Evolutionary conservation across 2,888 invertebrate genomes (phyloP).

Genomic region (Hirtodrosophila histrioides): DNA sequence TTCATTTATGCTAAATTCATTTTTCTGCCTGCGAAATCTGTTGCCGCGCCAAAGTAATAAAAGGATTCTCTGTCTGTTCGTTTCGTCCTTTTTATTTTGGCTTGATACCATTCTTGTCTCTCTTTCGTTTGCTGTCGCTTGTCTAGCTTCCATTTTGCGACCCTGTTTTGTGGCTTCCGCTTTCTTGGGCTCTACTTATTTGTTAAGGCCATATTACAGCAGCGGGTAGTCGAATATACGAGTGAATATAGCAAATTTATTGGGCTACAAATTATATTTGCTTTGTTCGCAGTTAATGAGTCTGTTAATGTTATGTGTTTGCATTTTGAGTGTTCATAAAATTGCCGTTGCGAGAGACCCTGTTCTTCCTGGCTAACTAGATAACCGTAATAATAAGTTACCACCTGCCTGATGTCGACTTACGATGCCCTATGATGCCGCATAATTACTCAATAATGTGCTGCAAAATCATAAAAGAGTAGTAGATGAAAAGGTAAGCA

Average conservation of each 20-base stretch:
- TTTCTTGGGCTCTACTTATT: conserved; percentile 42
- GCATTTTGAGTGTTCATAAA: conserved; percentile 75
- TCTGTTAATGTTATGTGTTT: conserved; percentile 76
- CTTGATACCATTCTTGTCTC: conserved; percentile 25
- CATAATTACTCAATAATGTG: conserved; percentile 74
- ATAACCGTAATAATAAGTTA: conserved; percentile 15
- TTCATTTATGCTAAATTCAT: conserved; percentile 79
- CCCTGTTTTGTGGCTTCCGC: conserved; percentile 65
- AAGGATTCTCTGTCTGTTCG: conserved; percentile 57
- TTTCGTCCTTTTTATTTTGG: conserved; percentile 5
- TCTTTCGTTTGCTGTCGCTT: background rate
- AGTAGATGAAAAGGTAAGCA: conserved; percentile 9
- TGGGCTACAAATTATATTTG: conserved; percentile 77
- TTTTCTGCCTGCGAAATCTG: conserved; percentile 74
- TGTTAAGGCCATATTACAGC: conserved; percentile 35
- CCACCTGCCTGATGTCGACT: conserved; percentile 16
- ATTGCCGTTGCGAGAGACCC: conserved; percentile 12
- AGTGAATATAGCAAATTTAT: conserved; percentile 66
- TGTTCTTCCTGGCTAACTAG: conserved; percentile 22
- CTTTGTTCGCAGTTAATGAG: conserved; percentile 76
- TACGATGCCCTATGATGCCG: conserved; percentile 50
- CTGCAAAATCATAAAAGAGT: conserved; percentile 63
- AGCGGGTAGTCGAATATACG: conserved; percentile 7
- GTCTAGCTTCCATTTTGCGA: conserved; percentile 9
- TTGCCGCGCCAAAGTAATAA: conserved; percentile 75